Base-by-base conservation (phyloP, 1,140 invertebrate genomes). In the Calephelis nemesis region DNA sequence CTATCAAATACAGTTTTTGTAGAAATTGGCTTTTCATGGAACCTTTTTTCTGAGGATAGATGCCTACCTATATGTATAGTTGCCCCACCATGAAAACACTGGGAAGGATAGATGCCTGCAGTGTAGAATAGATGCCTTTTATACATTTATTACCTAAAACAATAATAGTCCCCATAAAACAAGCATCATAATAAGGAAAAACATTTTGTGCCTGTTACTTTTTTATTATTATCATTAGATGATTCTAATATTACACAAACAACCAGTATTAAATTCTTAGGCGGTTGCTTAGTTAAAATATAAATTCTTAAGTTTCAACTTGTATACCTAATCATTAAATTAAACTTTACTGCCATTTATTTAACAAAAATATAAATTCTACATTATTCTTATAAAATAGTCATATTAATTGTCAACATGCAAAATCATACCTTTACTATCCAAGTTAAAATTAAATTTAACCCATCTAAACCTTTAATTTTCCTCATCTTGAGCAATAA, bases 41-140 rank as follows among this genome's bases (percentile, higher is more conserved):
- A 58, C 49, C 48, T 19, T 15, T 54, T 69, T 69, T 50, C 64
- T 69, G 60, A 64, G 68, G 62, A 69, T 63, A 69, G 68, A 64
- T 69, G 62, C 68, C 62, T 63, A 63, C 40, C 30, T 63, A 11
- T 54, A 49, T 64, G 62, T 49, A 69, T 69, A 69, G 68, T 47
- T 63, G 62, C 68, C 68, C 68, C 48, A 69, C 62, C 50, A 58
- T 64, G 39, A 69, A 69, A 64, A 64, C 58, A 64, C 12, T 69
- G 42, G 62, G 39, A 49, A 62, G 70, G 65, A 65, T 68, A 68
- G 70, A 68, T 68, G 70, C 70, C 70, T 68, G 45, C 40, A 39
- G 48, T 45, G 50, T 45, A 48, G 70, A 50, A 68, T 69, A 68
- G 71, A 69, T 62, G 71, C 66, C 54, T 52, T 67, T 50, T 39